Evolutionary conservation across 2,113 vertebrate species (phyloP).

Genomic region (Axis porcinus): DNA sequence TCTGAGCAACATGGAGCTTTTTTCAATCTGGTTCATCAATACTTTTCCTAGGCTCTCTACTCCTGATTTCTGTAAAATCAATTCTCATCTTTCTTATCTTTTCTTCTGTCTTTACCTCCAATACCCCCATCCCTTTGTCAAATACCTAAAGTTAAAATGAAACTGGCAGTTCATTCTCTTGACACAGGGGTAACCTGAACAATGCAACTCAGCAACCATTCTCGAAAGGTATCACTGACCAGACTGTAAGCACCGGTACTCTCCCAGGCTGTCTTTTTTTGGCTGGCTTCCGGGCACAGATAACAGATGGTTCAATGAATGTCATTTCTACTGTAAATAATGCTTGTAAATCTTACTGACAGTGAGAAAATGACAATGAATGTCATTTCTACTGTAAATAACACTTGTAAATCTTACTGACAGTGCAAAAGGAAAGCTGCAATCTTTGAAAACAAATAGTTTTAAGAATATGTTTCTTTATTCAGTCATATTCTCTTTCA

Average conservation of each 20-base stretch:
- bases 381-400: neutral
- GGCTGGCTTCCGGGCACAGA: neutral
- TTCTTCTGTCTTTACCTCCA: neutral
- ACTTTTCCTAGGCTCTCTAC: neutral
- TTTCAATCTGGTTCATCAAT: neutral
- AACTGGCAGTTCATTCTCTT: neutral
- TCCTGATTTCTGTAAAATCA: neutral
- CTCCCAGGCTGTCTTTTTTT: too few relatives aligned
- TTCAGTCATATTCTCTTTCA: neutral
- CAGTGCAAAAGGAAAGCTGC: neutral
- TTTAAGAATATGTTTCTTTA: neutral
- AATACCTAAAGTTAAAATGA: neutral
- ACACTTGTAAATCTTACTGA: constrained; percentile 15
- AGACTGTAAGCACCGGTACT: neutral
- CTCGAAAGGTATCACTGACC: neutral
- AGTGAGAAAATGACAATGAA: neutral
- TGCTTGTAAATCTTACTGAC: constrained; percentile 12
- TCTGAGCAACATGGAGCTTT: neutral
- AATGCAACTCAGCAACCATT: neutral
- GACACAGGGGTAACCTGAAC: neutral
- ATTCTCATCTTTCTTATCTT: neutral
- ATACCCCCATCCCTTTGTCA: neutral
- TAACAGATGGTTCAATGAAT: neutral
- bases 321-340: neutral
- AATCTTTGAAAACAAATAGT: neutral